Conservation (phyloP, 2,888 invertebrate genomes). For the Corythucha ciliata region DNA sequence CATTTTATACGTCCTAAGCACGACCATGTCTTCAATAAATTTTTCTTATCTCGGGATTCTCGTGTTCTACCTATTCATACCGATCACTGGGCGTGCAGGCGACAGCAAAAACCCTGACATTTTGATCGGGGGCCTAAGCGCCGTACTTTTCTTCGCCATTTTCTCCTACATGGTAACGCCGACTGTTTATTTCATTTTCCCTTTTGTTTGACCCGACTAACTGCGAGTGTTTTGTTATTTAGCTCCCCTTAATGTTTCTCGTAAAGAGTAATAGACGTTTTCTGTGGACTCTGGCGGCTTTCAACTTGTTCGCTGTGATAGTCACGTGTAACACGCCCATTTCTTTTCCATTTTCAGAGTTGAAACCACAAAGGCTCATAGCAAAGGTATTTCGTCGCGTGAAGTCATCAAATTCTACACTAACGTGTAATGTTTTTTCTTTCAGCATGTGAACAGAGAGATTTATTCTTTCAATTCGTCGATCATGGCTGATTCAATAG, state of each 20-base stretch:
- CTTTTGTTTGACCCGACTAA: neutral
- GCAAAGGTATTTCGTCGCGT: neutral
- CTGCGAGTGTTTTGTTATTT: slow-evolving; percentile 3
- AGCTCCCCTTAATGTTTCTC: neutral
- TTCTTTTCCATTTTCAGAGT: neutral
- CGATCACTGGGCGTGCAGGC: neutral
- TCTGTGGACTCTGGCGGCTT: neutral
- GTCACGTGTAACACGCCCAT: neutral
- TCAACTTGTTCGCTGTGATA: neutral
- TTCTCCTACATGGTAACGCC: neutral
- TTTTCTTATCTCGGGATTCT: neutral
- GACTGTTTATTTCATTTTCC: neutral
- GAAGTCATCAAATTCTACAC: neutral
- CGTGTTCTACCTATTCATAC: neutral
- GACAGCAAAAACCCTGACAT: neutral
- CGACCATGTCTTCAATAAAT: neutral
- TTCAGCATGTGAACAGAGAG: neutral
- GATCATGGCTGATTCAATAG: neutral
- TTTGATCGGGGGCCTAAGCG: neutral
- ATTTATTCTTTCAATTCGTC: neutral
- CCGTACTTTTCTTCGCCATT: neutral
- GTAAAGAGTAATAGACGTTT: neutral
- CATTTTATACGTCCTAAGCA: neutral
- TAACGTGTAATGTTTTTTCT: neutral
- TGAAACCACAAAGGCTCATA: neutral